Evolutionary conservation across 1,140 invertebrate species (phyloP).

Genomic region (Drosophila sproati): DNA sequence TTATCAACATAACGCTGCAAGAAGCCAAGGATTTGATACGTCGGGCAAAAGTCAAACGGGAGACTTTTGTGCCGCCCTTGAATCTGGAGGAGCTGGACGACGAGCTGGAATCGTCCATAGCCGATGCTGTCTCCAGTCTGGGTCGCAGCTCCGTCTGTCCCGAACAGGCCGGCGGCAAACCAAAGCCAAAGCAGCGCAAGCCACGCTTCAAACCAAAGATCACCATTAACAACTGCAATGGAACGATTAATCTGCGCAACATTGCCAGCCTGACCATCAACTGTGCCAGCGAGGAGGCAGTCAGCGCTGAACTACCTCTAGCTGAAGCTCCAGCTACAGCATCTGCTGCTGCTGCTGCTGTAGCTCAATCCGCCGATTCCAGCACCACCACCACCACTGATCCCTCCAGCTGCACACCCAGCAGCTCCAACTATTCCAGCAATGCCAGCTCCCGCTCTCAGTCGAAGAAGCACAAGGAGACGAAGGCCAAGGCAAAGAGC

Average conservation of each 20-base stretch:
- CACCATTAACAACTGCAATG: slow-evolving; percentile 84
- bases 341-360: slow-evolving; percentile 29
- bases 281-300: slow-evolving; percentile 74
- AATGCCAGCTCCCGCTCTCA: slow-evolving; percentile 77
- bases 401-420: slow-evolving; percentile 42
- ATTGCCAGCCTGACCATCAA: slow-evolving; percentile 83
- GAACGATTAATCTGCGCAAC: slow-evolving; percentile 82
- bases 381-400: slow-evolving; percentile 55
- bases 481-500: slow-evolving; percentile 11
- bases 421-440: slow-evolving; percentile 74
- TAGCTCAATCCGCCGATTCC: slow-evolving; percentile 39
- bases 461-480: slow-evolving; percentile 69
- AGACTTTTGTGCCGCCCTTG: slow-evolving; percentile 63
- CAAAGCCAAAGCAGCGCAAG: slow-evolving; percentile 53
- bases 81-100: slow-evolving; percentile 79
- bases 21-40: slow-evolving; percentile 77
- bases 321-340: slow-evolving; percentile 33
- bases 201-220: slow-evolving; percentile 80
- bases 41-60: slow-evolving; percentile 63
- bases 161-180: slow-evolving; percentile 38
- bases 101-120: slow-evolving; percentile 79
- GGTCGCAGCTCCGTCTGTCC: slow-evolving; percentile 49
- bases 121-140: slow-evolving; percentile 76
- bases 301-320: slow-evolving; percentile 67
- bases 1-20: slow-evolving; percentile 81